Evolutionary conservation across 2,113 vertebrate genomes (phyloP).

Genomic region (Hippocampus barbouri): DNA sequence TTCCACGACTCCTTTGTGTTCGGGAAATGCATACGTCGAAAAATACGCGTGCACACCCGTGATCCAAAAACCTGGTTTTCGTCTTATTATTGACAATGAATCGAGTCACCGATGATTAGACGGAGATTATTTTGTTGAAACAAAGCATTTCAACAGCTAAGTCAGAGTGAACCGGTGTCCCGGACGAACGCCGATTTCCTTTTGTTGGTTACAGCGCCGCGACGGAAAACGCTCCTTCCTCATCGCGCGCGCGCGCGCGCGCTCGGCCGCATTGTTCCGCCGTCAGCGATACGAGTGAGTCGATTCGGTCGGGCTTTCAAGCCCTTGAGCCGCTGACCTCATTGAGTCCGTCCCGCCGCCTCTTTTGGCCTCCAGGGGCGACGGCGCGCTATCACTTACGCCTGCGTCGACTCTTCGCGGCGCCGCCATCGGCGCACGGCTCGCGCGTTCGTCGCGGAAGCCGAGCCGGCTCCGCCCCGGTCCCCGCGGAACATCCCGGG

Average conservation of each 20-base stretch:
- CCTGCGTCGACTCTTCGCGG: not conserved
- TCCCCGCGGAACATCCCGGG: not conserved
- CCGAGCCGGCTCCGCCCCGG: not conserved
- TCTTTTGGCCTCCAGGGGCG: conserved; percentile 18
- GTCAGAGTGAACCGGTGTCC: too few species aligned
- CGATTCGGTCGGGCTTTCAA: conserved; percentile 38
- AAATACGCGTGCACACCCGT: too few species aligned
- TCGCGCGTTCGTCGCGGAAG: not conserved
- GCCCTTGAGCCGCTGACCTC: conserved; percentile 44
- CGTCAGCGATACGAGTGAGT: conserved; percentile 25
- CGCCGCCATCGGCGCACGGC: not conserved
- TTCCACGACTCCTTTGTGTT: too few species aligned
- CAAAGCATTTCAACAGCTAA: too few species aligned
- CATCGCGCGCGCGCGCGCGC: conserved; percentile 28
- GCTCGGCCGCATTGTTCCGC: conserved; percentile 8
- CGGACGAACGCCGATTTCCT: too few species aligned
- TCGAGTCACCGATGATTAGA: too few species aligned
- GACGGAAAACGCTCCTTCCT: not conserved
- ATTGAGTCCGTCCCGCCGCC: conserved; percentile 30
- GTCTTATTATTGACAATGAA: too few species aligned
- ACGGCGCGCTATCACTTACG: conserved; percentile 34
- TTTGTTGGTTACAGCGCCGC: too few species aligned
- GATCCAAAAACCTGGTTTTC: too few species aligned
- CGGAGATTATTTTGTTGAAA: too few species aligned
- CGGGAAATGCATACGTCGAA: too few species aligned